Evolutionary conservation across 2,797 vertebrate genomes (phyloP).

Genomic region (Microcaecilia unicolor): DNA sequence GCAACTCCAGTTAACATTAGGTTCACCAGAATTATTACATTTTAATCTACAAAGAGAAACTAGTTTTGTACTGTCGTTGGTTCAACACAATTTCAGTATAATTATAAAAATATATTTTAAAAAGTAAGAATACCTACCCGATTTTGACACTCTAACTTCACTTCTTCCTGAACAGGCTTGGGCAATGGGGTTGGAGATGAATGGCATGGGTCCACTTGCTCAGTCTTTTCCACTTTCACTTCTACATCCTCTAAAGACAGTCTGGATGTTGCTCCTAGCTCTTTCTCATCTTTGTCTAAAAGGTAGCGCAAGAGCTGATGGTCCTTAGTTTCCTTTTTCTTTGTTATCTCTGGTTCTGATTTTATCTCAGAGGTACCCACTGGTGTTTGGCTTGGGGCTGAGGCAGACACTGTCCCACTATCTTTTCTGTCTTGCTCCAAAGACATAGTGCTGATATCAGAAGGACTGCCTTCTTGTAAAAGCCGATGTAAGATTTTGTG

Average conservation of each 20-base stretch:
- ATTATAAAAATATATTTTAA: no score
- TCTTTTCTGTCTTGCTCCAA: constrained; percentile 59
- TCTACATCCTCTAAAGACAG: constrained; percentile 81
- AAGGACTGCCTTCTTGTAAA: constrained; percentile 85
- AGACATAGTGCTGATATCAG: constrained; percentile 50
- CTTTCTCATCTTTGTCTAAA: constrained; percentile 92
- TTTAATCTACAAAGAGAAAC: not conserved
- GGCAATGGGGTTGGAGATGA: constrained; percentile 10
- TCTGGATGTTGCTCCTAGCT: constrained; percentile 67
- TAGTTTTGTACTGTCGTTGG: no score
- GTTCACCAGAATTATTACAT: no score
- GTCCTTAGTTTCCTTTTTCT: constrained; percentile 80
- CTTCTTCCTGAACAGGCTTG: constrained; percentile 40
- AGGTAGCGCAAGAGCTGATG: constrained; percentile 88
- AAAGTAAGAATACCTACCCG: constrained; percentile 52
- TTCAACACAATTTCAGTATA: no score
- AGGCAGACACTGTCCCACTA: not conserved
- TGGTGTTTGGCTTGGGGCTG: constrained; percentile 27
- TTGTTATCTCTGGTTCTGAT: constrained; percentile 38
- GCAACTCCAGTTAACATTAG: no score
- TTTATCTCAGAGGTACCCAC: constrained; percentile 29
- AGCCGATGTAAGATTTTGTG: constrained; percentile 90
- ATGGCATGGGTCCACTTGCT: constrained; percentile 53
- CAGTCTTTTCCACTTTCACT: constrained; percentile 80
- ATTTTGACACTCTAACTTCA: constrained; percentile 44